Base-by-base conservation (phyloP, 2,113 vertebrate species). In the Parus major region DNA sequence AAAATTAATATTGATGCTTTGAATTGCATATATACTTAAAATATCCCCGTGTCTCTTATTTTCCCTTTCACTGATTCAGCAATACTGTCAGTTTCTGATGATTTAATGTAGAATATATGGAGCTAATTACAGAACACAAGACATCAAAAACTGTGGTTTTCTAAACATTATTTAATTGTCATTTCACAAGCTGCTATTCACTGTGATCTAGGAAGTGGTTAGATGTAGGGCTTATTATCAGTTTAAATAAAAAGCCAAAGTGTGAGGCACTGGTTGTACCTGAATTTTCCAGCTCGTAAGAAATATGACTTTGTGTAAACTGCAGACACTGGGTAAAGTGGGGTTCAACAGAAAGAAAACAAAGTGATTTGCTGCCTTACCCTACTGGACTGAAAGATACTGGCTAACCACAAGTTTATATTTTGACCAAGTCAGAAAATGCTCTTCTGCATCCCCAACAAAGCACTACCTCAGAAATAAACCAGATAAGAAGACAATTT, bases 91-190 rank as follows among this genome's bases (percentile, higher is more conserved):
- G 29, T 59, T 72, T 92, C 69, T 95, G 69, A 79, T 77, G 70
- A 93, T 94, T 96, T 96, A 71, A 61, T n/a, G 41, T 33, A 90
- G 73, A 92, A 70, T 95, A 86, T 59, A 88, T 63, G 63, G 83
- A 95, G 91, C 73, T 96, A 88, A 96, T 95, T 96, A 80, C 20
- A 85, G 33, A 84, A 75, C 28, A 82, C 11, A 87, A 68, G 61
- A 72, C 72, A 96, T 88, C 49, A 92, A 96, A 92, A 93, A 20
- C 35, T 53, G 93, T 87, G 87, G 95, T 96, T 97, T 97, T 82
- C 77, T 46, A 86, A 61, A 65, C 50, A 82, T 44, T 56, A 82
- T 87, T 92, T 87, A 90, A 73, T 41, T 76, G 72, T 61, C 73
- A 89, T 93, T 97, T 93, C 68, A 82, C 61, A 56, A 42, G 46